Evolutionary conservation across 2,797 vertebrate species (phyloP).

Genomic region (Bryconaethiops microstoma): DNA sequence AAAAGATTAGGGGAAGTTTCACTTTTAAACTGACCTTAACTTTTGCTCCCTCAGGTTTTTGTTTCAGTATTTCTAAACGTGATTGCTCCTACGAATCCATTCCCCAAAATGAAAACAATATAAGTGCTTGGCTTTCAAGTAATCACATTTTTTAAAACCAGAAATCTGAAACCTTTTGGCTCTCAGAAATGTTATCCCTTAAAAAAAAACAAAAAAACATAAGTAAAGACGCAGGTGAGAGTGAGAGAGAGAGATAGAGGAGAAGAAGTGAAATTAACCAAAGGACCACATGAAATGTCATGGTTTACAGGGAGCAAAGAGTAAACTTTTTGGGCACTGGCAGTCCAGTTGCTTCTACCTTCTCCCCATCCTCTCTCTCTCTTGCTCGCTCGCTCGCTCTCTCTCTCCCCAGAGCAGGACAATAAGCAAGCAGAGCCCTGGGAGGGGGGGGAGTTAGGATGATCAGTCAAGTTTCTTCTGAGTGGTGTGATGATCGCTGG

Average conservation of each 20-base stretch:
- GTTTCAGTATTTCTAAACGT: constrained; percentile 57
- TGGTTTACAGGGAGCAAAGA: constrained; percentile 52
- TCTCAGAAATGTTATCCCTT: constrained; percentile 42
- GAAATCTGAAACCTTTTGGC: constrained; percentile 60
- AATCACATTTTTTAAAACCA: constrained; percentile 66
- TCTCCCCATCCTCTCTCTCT: constrained; percentile 8
- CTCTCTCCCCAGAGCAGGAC: constrained; percentile 77
- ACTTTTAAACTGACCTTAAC: constrained; percentile 50
- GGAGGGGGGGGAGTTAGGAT: constrained; percentile 24
- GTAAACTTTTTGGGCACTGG: constrained; percentile 64
- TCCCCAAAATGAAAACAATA: constrained; percentile 63
- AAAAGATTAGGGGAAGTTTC: constrained; percentile 46
- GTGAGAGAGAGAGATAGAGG: too few species aligned
- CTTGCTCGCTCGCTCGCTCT: constrained; percentile 59
- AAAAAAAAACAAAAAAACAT: constrained; percentile 56
- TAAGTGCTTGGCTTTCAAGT: constrained; percentile 81
- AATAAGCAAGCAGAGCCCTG: constrained; percentile 55
- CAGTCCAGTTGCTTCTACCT: constrained; percentile 14
- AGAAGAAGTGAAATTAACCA: constrained; percentile 56
- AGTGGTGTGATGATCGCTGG: constrained; percentile 64
- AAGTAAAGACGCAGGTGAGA: constrained; percentile 49
- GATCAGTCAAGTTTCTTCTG: constrained; percentile 89
- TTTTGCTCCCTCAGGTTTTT: constrained; percentile 60
- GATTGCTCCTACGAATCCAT: constrained; percentile 74
- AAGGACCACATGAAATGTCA: constrained; percentile 54